A percentile compares a stretch with the other conserved stretches of the same genome.
Conservation (phyloP, 2,888 invertebrate species). For the Glaucopsyche alexis region DNA sequence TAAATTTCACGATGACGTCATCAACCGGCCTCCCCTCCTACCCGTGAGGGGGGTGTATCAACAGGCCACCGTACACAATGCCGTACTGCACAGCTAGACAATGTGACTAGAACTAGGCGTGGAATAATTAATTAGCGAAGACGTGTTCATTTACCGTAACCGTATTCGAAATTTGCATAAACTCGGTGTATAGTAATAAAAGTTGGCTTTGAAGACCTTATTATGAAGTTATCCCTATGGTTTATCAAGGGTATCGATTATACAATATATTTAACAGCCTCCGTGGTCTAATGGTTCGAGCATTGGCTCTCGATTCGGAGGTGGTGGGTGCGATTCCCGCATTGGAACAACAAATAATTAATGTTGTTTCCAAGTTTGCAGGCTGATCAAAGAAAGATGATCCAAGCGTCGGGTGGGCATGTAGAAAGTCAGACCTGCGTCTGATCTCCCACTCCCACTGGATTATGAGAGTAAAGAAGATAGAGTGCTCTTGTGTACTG, state of each 20-base stretch:
- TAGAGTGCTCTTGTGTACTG: too few relatives aligned
- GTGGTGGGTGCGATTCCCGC: too few relatives aligned
- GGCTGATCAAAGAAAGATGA: too few relatives aligned
- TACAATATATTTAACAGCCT: too few relatives aligned
- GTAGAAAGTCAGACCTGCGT: too few relatives aligned
- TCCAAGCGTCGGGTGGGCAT: too few relatives aligned
- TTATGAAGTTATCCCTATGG: not conserved
- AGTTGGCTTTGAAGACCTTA: not conserved
- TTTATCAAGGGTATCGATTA: not conserved
- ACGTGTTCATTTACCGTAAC: conserved; percentile 7
- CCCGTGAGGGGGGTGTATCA: not conserved
- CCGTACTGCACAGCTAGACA: conserved; percentile 4
- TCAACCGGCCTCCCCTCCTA: not conserved
- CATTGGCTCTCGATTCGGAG: too few relatives aligned
- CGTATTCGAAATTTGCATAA: conserved; percentile 9
- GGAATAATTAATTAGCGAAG: conserved; percentile 21
- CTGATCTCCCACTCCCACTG: too few relatives aligned
- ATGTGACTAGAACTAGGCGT: conserved; percentile 12
- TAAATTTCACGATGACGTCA: conserved; percentile 28
- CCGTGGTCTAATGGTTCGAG: too few relatives aligned
- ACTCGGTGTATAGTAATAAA: not conserved
- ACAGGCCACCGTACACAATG: conserved; percentile 22
- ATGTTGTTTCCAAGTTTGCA: too few relatives aligned
- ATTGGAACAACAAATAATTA: too few relatives aligned
- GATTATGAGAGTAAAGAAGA: too few relatives aligned